A percentile compares a stretch with the other conserved stretches of the same genome.
These are phyloP conservation scores for Globodera ellingtonae DNA, from an alignment of 1,140 invertebrate species.

Conservation along the genomic window DNA sequence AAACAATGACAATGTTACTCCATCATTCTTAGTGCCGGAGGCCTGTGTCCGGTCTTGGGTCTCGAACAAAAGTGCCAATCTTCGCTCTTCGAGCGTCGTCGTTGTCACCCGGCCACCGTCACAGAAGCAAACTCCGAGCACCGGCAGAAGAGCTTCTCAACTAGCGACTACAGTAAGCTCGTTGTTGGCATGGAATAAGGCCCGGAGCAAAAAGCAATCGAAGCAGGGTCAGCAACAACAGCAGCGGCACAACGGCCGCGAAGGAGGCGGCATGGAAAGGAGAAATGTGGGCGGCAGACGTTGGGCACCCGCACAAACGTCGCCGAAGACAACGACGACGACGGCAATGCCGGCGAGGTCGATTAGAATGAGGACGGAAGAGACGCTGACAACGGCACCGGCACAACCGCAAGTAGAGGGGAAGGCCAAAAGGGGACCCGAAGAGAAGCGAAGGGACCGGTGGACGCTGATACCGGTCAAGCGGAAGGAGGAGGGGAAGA, in stretches of 20 bases:
- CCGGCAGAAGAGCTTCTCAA: too few species aligned
- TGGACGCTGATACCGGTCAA: neutral
- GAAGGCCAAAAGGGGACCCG: neutral
- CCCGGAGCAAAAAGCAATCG: neutral
- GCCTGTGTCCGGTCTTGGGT: neutral
- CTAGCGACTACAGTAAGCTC: too few species aligned
- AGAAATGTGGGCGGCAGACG: neutral
- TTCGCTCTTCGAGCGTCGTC: constrained; percentile 1
- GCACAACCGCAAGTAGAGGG: neutral
- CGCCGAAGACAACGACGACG: neutral
- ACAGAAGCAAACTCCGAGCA: neutral
- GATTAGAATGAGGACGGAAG: neutral
- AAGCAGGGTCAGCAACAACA: neutral
- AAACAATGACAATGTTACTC: neutral
- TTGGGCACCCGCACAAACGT: neutral
- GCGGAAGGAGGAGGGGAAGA: neutral
- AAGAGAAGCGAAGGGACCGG: neutral
- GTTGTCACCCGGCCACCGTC: neutral
- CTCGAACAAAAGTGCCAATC: constrained; percentile 1
- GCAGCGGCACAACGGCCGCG: neutral
- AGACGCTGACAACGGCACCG: too few species aligned
- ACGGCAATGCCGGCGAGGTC: neutral
- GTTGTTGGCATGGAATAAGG: too few species aligned
- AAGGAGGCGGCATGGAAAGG: neutral
- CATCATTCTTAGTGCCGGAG: neutral